These are phyloP conservation scores for Luperina testacea DNA, from an alignment of 2,888 invertebrate genomes.

Conservation along the genomic window DNA sequence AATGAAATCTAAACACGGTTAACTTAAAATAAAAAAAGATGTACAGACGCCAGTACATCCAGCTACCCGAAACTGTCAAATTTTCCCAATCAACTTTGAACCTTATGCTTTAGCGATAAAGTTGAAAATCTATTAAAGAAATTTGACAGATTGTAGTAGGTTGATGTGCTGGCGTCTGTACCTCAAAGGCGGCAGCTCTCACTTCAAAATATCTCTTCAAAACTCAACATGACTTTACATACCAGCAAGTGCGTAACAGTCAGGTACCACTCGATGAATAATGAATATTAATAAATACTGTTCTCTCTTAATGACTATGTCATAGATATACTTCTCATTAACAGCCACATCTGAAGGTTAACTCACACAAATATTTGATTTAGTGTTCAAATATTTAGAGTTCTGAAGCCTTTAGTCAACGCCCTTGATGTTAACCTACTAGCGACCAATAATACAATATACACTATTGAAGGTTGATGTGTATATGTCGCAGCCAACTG, in stretches of 20 bases:
- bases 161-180: too few relatives aligned
- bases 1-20: background rate
- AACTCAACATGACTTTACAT: background rate
- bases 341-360: slow-evolving; percentile 13
- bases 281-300: background rate
- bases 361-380: slow-evolving; percentile 33
- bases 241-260: background rate
- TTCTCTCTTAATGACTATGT: background rate
- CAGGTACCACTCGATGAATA: background rate
- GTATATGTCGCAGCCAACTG: too few relatives aligned
- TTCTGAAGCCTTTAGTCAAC: background rate
- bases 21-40: background rate
- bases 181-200: background rate
- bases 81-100: too few relatives aligned
- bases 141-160: too few relatives aligned
- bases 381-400: slow-evolving; percentile 32
- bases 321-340: slow-evolving; percentile 8
- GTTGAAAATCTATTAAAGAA: too few relatives aligned
- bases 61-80: too few relatives aligned
- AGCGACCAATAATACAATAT: background rate
- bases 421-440: background rate
- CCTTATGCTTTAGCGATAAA: too few relatives aligned
- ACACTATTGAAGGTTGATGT: background rate
- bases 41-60: too few relatives aligned
- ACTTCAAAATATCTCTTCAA: background rate